Percentiles rank a stretch among this genome's conserved stretches.
Conservation (phyloP, 1,140 invertebrate genomes). For the Phymastichus coffea region DNA sequence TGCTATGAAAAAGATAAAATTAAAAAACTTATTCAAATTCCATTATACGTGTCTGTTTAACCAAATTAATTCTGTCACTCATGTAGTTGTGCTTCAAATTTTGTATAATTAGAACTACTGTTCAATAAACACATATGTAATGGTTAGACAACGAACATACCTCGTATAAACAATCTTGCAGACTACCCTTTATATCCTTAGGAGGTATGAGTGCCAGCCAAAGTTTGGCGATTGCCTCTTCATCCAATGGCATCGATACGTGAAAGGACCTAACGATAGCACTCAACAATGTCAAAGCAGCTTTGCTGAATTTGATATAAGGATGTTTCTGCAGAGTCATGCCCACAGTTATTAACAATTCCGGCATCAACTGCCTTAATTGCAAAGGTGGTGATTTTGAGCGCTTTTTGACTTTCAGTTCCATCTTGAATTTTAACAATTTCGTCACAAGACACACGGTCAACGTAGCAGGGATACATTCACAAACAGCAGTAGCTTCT, state of each 20-base stretch:
- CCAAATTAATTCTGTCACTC: too few species aligned
- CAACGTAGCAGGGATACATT: slow-evolving; percentile 45
- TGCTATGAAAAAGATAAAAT: too few species aligned
- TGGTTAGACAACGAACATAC: too few species aligned
- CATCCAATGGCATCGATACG: slow-evolving; percentile 40
- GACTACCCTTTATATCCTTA: slow-evolving; percentile 45
- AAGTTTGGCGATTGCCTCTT: slow-evolving; percentile 45
- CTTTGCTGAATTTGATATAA: slow-evolving; percentile 46
- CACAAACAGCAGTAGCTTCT: slow-evolving; percentile 19
- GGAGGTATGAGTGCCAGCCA: slow-evolving; percentile 52
- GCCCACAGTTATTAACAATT: slow-evolving; percentile 45
- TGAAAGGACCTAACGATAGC: slow-evolving; percentile 39
- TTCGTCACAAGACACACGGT: slow-evolving; percentile 47
- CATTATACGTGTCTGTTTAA: too few species aligned
- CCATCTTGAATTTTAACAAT: slow-evolving; percentile 42
- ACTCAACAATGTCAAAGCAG: slow-evolving; percentile 44
- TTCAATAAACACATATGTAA: too few species aligned
- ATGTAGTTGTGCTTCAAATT: too few species aligned
- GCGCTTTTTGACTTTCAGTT: slow-evolving; percentile 27
- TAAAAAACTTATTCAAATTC: too few species aligned
- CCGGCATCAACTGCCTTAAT: slow-evolving; percentile 45
- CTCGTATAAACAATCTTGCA: slow-evolving; percentile 48
- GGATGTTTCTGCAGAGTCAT: slow-evolving; percentile 47
- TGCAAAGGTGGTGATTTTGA: slow-evolving; percentile 39
- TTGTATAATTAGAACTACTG: too few species aligned